Conservation (phyloP, 2,113 vertebrate species). For the Gnathonemus echidnorhynchus region DNA sequence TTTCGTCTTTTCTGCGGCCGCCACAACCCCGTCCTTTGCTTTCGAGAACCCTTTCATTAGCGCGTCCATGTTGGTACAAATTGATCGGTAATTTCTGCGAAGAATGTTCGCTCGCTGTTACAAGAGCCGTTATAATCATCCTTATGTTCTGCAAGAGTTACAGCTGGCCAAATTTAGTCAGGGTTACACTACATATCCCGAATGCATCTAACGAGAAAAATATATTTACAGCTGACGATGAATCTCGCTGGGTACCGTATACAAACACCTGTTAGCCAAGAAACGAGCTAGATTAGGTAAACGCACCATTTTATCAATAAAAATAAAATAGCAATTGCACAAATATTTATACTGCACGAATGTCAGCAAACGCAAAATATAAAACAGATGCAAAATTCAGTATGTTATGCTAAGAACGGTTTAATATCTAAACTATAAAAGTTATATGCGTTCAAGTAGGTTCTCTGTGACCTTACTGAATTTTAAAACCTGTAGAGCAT, state of each 20-base stretch:
- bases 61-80: constrained; percentile 67
- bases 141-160: background rate
- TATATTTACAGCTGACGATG: background rate
- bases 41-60: constrained; percentile 76
- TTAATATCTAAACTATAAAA: background rate
- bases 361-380: background rate
- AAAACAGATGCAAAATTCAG: background rate
- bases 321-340: background rate
- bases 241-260: background rate
- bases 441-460: background rate
- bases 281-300: background rate
- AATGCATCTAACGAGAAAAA: background rate
- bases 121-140: background rate
- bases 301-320: background rate
- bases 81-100: constrained; percentile 28
- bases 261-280: constrained; percentile 12
- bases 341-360: background rate
- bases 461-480: background rate
- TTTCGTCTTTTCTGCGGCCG: constrained; percentile 79
- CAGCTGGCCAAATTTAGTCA: background rate
- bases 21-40: constrained; percentile 78
- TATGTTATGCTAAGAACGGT: background rate
- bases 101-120: background rate
- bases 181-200: background rate
- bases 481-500: constrained; percentile 26